These are phyloP conservation scores for Drosophila ohnishii DNA, from an alignment of 1,140 invertebrate species.

Conservation along the genomic window DNA sequence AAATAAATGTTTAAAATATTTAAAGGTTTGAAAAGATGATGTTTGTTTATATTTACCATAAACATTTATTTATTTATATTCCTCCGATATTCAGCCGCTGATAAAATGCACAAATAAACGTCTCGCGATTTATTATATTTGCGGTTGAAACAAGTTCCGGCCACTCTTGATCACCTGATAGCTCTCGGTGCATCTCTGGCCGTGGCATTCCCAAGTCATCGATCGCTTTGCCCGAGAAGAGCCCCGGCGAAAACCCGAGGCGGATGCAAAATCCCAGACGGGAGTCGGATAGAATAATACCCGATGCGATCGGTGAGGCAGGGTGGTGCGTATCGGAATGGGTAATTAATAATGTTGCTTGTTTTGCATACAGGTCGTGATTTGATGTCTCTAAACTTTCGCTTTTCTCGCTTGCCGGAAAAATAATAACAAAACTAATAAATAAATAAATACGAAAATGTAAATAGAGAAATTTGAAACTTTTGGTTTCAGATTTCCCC, in stretches of 20 bases:
- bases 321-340: constrained; percentile 5
- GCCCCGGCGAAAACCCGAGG: constrained; percentile 11
- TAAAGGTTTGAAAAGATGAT: background rate
- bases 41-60: background rate
- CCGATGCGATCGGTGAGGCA: background rate
- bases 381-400: background rate
- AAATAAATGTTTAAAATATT: background rate
- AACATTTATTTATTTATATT: background rate
- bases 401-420: background rate
- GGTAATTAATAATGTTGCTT: constrained; percentile 1
- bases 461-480: background rate
- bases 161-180: background rate
- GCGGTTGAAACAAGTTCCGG: constrained; percentile 2
- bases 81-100: background rate
- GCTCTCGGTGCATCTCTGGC: background rate
- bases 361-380: constrained; percentile 5
- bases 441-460: background rate
- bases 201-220: constrained; percentile 13
- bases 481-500: background rate
- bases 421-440: background rate
- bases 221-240: constrained; percentile 2
- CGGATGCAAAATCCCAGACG: constrained; percentile 33
- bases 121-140: constrained; percentile 19
- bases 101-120: background rate
- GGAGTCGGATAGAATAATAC: background rate